Base-by-base conservation (phyloP, 1,140 invertebrate species). In the Philotrypesis tridentata region DNA sequence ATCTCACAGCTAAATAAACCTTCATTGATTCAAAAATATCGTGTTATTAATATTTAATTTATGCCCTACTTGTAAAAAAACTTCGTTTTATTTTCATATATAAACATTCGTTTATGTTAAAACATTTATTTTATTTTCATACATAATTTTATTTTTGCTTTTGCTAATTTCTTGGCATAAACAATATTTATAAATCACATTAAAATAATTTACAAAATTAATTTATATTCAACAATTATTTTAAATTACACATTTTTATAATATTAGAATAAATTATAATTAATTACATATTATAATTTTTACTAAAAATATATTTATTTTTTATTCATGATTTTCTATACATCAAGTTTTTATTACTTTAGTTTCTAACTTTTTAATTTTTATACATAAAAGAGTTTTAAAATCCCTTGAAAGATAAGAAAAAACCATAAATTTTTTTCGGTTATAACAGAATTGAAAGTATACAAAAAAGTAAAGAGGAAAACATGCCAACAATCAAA, bases 401-500 rank as follows among this genome's bases (percentile, higher is more conserved):
- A n/a, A n/a, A n/a, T n/a, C n/a, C n/a, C 40, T 43, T 43, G 12
- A 43, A 14, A 43, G 5, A 14, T 11, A 17, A 0, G 2, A 55
- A 55, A 55, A 21, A 21, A 55, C n/a, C 17, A 37, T 68, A 12
- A 68, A 17, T 70, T 17, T 72, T 77, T 77, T 65, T 40, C 76
- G 67, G n/a, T 83, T 75, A 72, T 84, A 85, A 8, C 43, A 92
- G 91, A 91, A 85, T 86, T 92, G 31, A 92, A 92, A 70, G 40
- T 90, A 8, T 89, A 90, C 5, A 86, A 87, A 71, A 92, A 92
- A 82, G 85, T 91, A 43, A 91, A 89, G 78, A 86, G 91, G 37
- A 86, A 80, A 23, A 87, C 91, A 48, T 86, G 79, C 40, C 78
- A 88, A 70, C 85, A 88, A 63, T 87, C 87, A 80, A 90, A 88